These are phyloP conservation scores for Engystomops pustulosus DNA, from an alignment of 2,113 vertebrate species.

Conservation along the genomic window DNA sequence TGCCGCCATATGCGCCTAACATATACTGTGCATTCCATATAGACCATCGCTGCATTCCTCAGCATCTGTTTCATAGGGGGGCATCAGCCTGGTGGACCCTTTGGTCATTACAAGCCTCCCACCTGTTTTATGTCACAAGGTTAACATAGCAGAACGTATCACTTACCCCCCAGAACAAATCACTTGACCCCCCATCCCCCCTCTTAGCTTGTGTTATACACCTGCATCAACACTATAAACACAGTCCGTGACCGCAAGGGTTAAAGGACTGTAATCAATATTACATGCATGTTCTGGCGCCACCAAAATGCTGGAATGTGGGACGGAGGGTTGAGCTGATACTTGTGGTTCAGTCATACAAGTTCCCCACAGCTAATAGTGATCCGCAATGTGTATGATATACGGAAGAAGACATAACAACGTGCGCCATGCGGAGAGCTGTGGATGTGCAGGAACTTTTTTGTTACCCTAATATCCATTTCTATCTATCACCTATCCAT, in stretches of 20 bases:
- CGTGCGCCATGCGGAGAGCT: no score
- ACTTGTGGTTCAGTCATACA: no score
- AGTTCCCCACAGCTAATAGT: no score
- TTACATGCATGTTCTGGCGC: not conserved
- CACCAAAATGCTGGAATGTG: constrained; percentile 9
- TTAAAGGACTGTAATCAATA: not conserved
- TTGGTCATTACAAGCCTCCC: constrained; percentile 29
- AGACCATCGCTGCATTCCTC: not conserved
- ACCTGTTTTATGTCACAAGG: constrained; percentile 50
- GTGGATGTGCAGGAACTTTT: no score
- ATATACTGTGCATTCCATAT: not conserved
- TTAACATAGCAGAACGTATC: constrained; percentile 44
- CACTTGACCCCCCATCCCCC: constrained; percentile 7
- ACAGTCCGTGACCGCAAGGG: not conserved
- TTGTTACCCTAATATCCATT: no score
- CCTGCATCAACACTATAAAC: constrained; percentile 56
- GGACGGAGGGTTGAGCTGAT: not conserved
- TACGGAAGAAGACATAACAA: no score
- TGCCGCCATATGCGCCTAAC: not conserved
- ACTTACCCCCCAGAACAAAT: constrained; percentile 30
- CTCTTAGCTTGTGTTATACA: constrained; percentile 5
- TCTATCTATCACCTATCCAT: no score
- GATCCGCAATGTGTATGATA: no score
- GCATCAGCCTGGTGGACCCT: not conserved
- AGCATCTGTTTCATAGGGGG: not conserved